A percentile compares a stretch with the other conserved stretches of the same genome.
These are phyloP conservation scores for Himalopsyche phryganea DNA, from an alignment of 1,140 invertebrate species.

Conservation along the genomic window DNA sequence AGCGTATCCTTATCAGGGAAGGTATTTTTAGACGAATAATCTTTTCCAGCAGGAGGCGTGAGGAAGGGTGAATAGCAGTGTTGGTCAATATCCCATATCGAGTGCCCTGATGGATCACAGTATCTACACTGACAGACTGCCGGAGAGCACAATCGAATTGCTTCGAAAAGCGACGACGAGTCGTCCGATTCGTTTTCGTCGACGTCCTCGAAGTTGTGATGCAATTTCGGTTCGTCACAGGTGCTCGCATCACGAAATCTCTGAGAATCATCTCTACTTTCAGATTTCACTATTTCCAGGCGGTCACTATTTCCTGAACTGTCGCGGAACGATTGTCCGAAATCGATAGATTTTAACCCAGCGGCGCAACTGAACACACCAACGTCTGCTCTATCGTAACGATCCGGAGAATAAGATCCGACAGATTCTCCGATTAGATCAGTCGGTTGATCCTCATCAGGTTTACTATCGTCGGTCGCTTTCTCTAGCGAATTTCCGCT, in stretches of 20 bases:
- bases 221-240: conserved; percentile 38
- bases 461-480: conserved; percentile 6
- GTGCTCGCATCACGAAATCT: conserved; percentile 9
- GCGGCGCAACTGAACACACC: conserved; percentile 8
- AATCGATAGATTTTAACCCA: background rate
- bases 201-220: conserved; percentile 37
- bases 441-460: background rate
- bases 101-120: conserved; percentile 69
- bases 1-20: conserved; percentile 46
- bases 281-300: conserved; percentile 9
- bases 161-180: conserved; percentile 39
- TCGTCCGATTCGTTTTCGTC: conserved; percentile 45
- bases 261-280: conserved; percentile 4
- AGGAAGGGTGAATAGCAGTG: conserved; percentile 39
- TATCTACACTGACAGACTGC: conserved; percentile 74
- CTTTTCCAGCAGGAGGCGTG: conserved; percentile 46
- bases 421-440: background rate
- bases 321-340: background rate
- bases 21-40: conserved; percentile 36
- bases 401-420: conserved; percentile 15
- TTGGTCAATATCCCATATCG: conserved; percentile 67
- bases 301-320: conserved; percentile 2
- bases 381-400: conserved; percentile 17
- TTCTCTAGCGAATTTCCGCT: conserved; percentile 32
- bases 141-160: conserved; percentile 46